Conservation (phyloP, 37 sponge, comb jelly and placozoan genomes). For the Spongilla lacustris region DNA sequence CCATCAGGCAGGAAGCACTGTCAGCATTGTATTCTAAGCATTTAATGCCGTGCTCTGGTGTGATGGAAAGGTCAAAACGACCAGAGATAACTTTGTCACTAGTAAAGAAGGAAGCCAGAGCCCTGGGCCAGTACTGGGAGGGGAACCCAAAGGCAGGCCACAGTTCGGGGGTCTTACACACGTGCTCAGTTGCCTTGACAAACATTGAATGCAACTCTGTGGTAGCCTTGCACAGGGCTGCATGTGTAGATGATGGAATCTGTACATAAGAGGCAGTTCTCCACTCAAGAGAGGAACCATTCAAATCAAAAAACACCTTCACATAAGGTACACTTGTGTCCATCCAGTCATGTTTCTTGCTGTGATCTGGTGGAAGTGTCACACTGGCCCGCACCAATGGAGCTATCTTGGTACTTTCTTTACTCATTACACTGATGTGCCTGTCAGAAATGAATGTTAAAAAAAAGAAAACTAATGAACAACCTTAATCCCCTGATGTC, state of each 20-base stretch:
- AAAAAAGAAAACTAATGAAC: no score
- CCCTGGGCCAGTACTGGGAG: background rate
- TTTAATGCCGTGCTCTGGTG: background rate
- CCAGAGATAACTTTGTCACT: background rate
- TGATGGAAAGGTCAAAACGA: background rate
- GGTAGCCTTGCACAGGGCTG: background rate
- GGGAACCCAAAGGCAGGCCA: slow-evolving; percentile 1
- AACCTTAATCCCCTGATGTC: no score
- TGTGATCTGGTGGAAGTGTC: background rate
- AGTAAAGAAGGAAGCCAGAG: background rate
- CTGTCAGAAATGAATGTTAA: no score
- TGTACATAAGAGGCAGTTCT: background rate
- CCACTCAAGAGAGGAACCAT: background rate
- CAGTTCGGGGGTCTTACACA: background rate
- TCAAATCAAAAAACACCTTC: background rate
- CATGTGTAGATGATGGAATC: background rate
- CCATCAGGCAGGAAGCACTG: background rate
- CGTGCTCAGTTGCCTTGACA: background rate
- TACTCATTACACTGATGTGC: background rate
- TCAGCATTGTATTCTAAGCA: background rate
- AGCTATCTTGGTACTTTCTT: background rate
- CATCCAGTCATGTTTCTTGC: background rate
- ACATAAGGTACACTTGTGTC: background rate
- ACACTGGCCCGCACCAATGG: background rate
- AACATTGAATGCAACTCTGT: background rate